Base-by-base conservation (phyloP, 2,113 vertebrate genomes). In the Chunga burmeisteri region DNA sequence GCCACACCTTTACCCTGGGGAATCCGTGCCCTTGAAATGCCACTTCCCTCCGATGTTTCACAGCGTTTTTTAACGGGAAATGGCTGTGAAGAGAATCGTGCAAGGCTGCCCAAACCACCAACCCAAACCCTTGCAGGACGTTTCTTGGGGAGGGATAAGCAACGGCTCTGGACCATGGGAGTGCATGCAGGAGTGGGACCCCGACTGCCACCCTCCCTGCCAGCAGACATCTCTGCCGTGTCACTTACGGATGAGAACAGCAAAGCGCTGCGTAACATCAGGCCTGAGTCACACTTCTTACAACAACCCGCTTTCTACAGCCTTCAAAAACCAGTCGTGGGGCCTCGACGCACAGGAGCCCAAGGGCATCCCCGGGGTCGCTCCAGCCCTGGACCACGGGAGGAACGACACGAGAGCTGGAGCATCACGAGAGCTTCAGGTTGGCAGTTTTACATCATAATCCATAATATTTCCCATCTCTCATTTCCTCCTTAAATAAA, bases 331-430 rank as follows among this genome's bases (percentile, higher is more conserved):
- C 19, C 73, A 29, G 10, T 2, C 2, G 3, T 0, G 40, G 44
- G 62, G 27, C 14, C 44, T 34, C 4, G 3, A 13, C 0, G 13
- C 13, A 1, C 4, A 6, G 44, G 42, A 81, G 30, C 61, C 36
- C 78, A 26, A 7, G 13, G 59, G 14, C 44, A 47, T 0, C 49
- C 12, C 22, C 0, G 1, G 40, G 46, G 46, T 86, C 5, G 1
- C 21, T 44, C 52, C 56, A 67, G 12, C 2, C 30, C 59, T 3
- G 11, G 6, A 1, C 42, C 44, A 6, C 0, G 0, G 26, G 12
- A 40, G 71, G 67, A 17, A 29, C 30, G 47, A 38, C 38, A 18
- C 36, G 15, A n/a, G 18, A 42, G 46, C 62, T 78, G 85, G 52
- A 78, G 91, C 42, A 4, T 36, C 19, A 74, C 2, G 0, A 58